phyloP scores from a whole-genome alignment of 2,888 invertebrate species.

The Sialis fuliginosa region DNA sequence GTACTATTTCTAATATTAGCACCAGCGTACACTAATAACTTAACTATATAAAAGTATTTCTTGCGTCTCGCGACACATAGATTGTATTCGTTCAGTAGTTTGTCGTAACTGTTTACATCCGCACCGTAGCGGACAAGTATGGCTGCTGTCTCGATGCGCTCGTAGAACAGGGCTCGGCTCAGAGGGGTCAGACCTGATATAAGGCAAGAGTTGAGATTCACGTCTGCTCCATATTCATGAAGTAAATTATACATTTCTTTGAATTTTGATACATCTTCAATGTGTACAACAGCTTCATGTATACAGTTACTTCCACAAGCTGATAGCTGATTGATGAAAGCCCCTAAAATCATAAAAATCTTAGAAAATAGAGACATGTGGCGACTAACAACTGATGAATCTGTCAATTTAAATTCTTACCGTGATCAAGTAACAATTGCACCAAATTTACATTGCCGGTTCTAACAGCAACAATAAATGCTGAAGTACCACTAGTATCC shows the following conservation, averaged over 20 bases:
- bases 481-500: slow-evolving; percentile 49
- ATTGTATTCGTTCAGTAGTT: slow-evolving; percentile 36
- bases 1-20: slow-evolving; percentile 21
- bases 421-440: slow-evolving; percentile 32
- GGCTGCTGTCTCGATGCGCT: slow-evolving; percentile 30
- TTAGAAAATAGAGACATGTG: too few species aligned
- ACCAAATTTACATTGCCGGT: slow-evolving; percentile 31
- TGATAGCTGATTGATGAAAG: slow-evolving; percentile 30
- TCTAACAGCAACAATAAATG: slow-evolving; percentile 40
- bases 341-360: slow-evolving; percentile 31
- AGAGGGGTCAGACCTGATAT: slow-evolving; percentile 18
- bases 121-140: slow-evolving; percentile 41
- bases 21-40: slow-evolving; percentile 26
- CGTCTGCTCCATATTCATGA: slow-evolving; percentile 21
- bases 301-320: slow-evolving; percentile 28
- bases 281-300: slow-evolving; percentile 42
- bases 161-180: slow-evolving; percentile 25
- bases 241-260: slow-evolving; percentile 32
- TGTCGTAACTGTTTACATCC: slow-evolving; percentile 39
- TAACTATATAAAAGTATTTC: slow-evolving; percentile 21
- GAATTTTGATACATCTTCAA: slow-evolving; percentile 30
- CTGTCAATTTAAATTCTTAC: slow-evolving; percentile 20
- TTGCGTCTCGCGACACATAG: slow-evolving; percentile 32
- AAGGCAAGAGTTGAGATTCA: slow-evolving; percentile 18
- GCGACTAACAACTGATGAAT: too few species aligned